phyloP scores from a whole-genome alignment of 1,140 invertebrate genomes.

The Aphis gossypii region DNA sequence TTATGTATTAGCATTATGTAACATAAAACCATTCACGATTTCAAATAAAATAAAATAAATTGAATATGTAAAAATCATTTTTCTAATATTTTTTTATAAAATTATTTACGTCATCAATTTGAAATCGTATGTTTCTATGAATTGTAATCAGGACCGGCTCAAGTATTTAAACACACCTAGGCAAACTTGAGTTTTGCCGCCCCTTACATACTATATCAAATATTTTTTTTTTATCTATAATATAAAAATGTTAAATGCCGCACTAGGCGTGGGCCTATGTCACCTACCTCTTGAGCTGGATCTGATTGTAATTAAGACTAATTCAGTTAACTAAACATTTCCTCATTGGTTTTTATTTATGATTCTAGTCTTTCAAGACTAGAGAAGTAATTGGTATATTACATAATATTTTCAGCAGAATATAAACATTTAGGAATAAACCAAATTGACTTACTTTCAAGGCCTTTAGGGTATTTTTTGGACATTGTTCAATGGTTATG shows the following conservation, averaged over 20 bases:
- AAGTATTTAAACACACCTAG: no score
- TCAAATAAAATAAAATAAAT: no score
- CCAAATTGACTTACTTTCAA: not conserved
- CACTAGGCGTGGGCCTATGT: no score
- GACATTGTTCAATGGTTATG: not conserved
- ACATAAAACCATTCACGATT: no score
- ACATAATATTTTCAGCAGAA: not conserved
- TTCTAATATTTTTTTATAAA: not conserved
- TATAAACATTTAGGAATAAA: not conserved
- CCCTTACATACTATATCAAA: no score
- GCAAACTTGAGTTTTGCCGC: no score
- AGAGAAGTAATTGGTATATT: not conserved
- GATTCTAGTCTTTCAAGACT: not conserved
- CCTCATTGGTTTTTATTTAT: not conserved
- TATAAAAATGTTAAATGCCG: no score
- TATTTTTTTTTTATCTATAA: no score
- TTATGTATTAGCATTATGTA: no score
- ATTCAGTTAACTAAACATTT: not conserved
- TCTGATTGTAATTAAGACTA: not conserved
- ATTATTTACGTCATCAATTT: not conserved
- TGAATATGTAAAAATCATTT: no score
- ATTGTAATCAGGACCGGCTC: no score
- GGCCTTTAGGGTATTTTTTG: not conserved
- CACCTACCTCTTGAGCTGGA: no score
- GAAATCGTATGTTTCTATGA: not conserved